These are phyloP conservation scores for Limnephilus rhombicus DNA, from an alignment of 2,888 invertebrate genomes.

Conservation along the genomic window DNA sequence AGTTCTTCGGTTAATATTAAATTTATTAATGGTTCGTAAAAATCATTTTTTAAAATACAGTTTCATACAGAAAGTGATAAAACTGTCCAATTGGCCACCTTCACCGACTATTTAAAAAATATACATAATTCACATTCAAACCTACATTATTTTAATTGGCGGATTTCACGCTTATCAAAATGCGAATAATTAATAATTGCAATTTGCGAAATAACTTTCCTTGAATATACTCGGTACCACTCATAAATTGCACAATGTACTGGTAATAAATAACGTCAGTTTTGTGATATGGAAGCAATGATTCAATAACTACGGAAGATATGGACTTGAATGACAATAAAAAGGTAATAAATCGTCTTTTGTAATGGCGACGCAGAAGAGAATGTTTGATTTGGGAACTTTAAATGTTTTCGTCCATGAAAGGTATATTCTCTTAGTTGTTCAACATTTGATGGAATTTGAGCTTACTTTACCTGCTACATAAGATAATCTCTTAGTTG, in stretches of 20 bases:
- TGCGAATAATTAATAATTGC: slow-evolving; percentile 1
- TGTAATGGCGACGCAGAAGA: too few relatives aligned
- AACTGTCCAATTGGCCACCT: neutral
- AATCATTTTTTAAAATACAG: neutral
- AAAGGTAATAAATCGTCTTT: too few relatives aligned
- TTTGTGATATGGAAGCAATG: neutral
- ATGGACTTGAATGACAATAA: neutral
- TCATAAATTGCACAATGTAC: neutral
- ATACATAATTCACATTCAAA: neutral
- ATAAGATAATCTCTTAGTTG: too few relatives aligned
- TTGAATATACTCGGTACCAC: neutral
- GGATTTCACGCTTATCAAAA: neutral
- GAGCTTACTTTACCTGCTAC: too few relatives aligned
- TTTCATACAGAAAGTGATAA: neutral
- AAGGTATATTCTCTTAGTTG: too few relatives aligned
- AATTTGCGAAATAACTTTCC: neutral
- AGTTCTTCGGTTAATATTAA: too few relatives aligned
- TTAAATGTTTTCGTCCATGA: too few relatives aligned
- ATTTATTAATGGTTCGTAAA: neutral
- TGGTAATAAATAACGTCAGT: neutral
- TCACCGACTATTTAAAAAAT: neutral
- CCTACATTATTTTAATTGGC: neutral
- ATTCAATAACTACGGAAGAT: neutral
- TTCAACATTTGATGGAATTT: too few relatives aligned
- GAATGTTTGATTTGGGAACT: too few relatives aligned